Evolutionary conservation across 2,888 invertebrate genomes (phyloP).

Genomic region (Tetranychus piercei): DNA sequence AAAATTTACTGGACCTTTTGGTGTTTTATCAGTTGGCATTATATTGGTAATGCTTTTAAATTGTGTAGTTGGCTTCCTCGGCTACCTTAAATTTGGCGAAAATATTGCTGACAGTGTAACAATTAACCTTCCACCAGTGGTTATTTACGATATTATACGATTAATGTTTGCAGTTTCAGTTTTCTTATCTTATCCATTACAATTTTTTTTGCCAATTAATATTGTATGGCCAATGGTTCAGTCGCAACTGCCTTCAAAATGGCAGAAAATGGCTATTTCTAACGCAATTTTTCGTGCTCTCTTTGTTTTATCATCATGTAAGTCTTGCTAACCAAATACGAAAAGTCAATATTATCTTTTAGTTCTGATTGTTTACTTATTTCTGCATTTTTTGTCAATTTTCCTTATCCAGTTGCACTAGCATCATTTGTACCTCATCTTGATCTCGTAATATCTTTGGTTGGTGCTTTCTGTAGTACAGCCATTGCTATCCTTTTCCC

Average conservation of each 20-base stretch:
- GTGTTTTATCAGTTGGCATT: slow-evolving; percentile 38
- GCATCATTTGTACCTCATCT: slow-evolving; percentile 67
- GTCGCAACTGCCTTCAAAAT: slow-evolving; percentile 31
- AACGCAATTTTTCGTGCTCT: slow-evolving; percentile 49
- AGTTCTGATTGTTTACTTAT: no score
- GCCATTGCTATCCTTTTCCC: slow-evolving; percentile 70
- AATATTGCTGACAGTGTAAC: slow-evolving; percentile 36
- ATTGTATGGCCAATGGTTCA: slow-evolving; percentile 53
- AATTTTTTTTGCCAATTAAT: slow-evolving; percentile 80
- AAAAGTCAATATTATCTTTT: no score
- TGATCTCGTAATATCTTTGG: slow-evolving; percentile 65
- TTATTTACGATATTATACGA: slow-evolving; percentile 57
- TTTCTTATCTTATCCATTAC: slow-evolving; percentile 75
- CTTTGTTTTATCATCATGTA: slow-evolving; percentile 61
- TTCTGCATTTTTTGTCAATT: no score
- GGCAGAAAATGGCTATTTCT: slow-evolving; percentile 45
- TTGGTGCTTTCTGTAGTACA: slow-evolving; percentile 72
- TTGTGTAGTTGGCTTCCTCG: slow-evolving; percentile 37
- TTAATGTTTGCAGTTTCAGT: slow-evolving; percentile 72
- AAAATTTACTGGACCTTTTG: slow-evolving; percentile 35
- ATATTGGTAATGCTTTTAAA: slow-evolving; percentile 35
- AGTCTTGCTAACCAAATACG: slow-evolving; percentile 36
- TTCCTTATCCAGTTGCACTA: slow-evolving; percentile 38
- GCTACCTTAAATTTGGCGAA: slow-evolving; percentile 37
- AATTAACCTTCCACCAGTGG: slow-evolving; percentile 34